A percentile compares a stretch with the other conserved stretches of the same genome.
phyloP scores from a whole-genome alignment of 2,113 vertebrate genomes.

The Equus przewalskii region DNA sequence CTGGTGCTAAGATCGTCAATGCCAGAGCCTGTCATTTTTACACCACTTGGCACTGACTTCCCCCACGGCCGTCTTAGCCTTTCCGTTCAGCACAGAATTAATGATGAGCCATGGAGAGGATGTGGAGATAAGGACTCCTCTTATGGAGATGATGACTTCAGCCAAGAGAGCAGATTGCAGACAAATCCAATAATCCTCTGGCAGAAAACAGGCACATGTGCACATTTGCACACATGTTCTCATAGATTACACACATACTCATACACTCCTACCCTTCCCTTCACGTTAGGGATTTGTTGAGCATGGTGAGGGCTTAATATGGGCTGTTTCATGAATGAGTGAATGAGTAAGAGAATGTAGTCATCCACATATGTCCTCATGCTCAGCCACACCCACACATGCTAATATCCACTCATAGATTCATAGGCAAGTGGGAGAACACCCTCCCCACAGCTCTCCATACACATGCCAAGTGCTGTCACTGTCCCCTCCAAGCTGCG shows the following conservation, averaged over 20 bases:
- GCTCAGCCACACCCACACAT: neutral
- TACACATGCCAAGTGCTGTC: too few relatives aligned
- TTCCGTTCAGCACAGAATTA: constrained; percentile 59
- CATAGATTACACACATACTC: constrained; percentile 12
- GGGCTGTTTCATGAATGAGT: neutral
- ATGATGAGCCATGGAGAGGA: constrained; percentile 9
- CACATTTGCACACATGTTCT: constrained; percentile 11
- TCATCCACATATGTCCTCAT: neutral
- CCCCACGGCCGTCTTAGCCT: neutral
- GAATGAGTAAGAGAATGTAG: neutral
- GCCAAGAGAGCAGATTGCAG: constrained; percentile 76
- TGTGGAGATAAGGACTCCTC: constrained; percentile 4
- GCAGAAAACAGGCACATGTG: constrained; percentile 69
- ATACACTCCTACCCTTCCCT: neutral
- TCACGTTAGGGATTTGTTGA: neutral
- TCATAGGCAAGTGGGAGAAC: neutral
- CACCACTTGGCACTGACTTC: constrained; percentile 46
- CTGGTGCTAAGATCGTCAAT: constrained; percentile 58
- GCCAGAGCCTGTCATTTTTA: constrained; percentile 64
- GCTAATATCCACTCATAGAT: neutral
- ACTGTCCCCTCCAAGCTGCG: neutral
- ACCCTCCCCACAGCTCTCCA: neutral
- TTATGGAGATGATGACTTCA: constrained; percentile 43
- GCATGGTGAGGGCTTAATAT: neutral
- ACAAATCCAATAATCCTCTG: constrained; percentile 79